Evolutionary conservation across 2,888 invertebrate genomes (phyloP).

Genomic region (Nemapogon koenigi): DNA sequence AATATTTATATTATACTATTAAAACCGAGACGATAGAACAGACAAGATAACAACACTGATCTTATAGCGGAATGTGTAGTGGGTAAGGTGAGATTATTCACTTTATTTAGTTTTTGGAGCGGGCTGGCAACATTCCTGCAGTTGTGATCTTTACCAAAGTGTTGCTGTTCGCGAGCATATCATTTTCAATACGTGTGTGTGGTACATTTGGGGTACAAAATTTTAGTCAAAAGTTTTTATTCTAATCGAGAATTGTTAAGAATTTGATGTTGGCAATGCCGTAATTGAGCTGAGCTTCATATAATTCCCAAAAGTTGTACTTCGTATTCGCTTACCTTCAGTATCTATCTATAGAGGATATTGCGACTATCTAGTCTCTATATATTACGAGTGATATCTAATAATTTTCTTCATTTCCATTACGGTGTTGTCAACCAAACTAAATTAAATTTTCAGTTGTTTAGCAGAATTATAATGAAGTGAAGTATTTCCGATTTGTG

Average conservation of each 20-base stretch:
- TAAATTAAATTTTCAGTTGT: conserved; percentile 53
- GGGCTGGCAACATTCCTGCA: conserved; percentile 37
- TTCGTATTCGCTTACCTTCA: neutral
- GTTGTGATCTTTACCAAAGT: conserved; percentile 53
- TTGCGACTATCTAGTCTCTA: conserved; percentile 2
- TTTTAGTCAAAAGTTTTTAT: conserved; percentile 51
- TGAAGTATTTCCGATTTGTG: conserved; percentile 56
- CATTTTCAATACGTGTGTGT: conserved; percentile 56
- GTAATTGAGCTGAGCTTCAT: conserved; percentile 27
- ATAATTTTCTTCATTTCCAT: conserved; percentile 19
- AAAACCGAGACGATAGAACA: conserved; percentile 35
- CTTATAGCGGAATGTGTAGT: conserved; percentile 59
- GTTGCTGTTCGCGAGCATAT: conserved; percentile 60
- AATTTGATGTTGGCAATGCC: conserved; percentile 42
- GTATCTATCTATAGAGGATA: neutral
- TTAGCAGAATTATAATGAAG: conserved; percentile 58
- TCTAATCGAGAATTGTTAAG: conserved; percentile 60
- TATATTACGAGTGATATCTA: neutral
- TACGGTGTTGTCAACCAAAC: conserved; percentile 36
- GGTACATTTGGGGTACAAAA: conserved; percentile 58
- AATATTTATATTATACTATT: conserved; percentile 51
- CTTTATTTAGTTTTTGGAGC: conserved; percentile 32
- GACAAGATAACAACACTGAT: conserved; percentile 44
- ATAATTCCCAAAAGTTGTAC: neutral
- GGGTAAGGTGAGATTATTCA: conserved; percentile 31